phyloP scores from a whole-genome alignment of 1,140 invertebrate species.

The Temnothorax longispinosus region DNA sequence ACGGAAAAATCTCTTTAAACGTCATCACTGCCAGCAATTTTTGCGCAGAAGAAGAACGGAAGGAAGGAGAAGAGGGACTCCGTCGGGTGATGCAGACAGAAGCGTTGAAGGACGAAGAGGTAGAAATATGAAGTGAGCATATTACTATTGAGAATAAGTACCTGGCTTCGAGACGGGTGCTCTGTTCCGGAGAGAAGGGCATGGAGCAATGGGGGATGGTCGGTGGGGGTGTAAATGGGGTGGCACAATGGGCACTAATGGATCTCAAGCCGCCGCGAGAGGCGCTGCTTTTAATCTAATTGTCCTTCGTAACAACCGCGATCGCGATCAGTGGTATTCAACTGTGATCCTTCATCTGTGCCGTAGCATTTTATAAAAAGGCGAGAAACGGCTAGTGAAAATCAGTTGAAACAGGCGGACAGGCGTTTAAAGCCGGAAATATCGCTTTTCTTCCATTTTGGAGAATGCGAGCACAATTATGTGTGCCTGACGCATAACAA shows the following conservation, averaged over 20 bases:
- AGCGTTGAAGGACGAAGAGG: constrained; percentile 69
- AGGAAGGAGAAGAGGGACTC: constrained; percentile 50
- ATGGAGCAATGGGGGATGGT: constrained; percentile 71
- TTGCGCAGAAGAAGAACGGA: constrained; percentile 66
- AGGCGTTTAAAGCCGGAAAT: neutral
- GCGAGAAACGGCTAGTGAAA: neutral
- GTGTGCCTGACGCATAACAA: neutral
- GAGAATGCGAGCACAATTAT: neutral
- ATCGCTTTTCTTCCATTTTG: neutral
- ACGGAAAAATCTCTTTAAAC: constrained; percentile 79
- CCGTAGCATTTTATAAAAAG: constrained; percentile 10
- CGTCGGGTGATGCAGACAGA: constrained; percentile 58
- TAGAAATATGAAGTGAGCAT: constrained; percentile 85
- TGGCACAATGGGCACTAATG: constrained; percentile 86
- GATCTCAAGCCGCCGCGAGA: constrained; percentile 86
- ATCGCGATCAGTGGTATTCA: constrained; percentile 80
- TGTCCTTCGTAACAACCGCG: constrained; percentile 82
- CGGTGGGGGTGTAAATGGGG: constrained; percentile 83
- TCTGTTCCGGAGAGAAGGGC: constrained; percentile 76
- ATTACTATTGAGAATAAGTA: constrained; percentile 87
- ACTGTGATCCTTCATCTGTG: constrained; percentile 71
- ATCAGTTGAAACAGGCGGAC: constrained; percentile 3
- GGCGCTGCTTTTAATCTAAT: constrained; percentile 87
- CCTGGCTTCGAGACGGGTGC: constrained; percentile 84
- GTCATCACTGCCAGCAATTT: constrained; percentile 76